Base-by-base conservation (phyloP, 2,113 vertebrate genomes). In the Pithys albifrons region DNA sequence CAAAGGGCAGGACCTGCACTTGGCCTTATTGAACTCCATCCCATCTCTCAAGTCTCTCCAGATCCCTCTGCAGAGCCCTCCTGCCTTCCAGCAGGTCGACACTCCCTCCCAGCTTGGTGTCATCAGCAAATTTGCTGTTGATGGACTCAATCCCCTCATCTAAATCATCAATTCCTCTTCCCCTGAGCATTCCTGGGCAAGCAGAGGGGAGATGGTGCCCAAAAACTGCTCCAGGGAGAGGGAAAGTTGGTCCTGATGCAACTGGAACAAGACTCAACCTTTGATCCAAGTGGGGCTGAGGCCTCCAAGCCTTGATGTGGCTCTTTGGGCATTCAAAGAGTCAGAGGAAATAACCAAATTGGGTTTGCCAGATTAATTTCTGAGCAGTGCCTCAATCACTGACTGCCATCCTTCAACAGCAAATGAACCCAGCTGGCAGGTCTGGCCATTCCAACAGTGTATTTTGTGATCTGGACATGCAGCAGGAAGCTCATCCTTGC, bases 401-500 rank as follows among this genome's bases (percentile, higher is more conserved):
- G 4, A n/a, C 25, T n/a, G 28, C 14, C 48, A 46, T 41, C 19
- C 16, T 23, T 65, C 54, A 33, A 5, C 10, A 48, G 17, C 31
- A 69, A 51, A 43, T 22, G 45, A 74, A 37, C 18, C 6, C 14
- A 19, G 7, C 16, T 80, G 20, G 9, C 5, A 45, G 29, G 39
- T 6, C 55, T 46, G 39, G 41, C 46, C 16, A 11, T 35, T 18
- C 23, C 12, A 88, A 45, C 10, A 3, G 11, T 12, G 1, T 3
- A 3, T 29, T 77, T 85, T 58, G 29, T 5, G 43, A 17, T 4
- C 52, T 62, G 57, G 11, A 41, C 13, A 55, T 19, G 6, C 61
- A 75, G 37, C 19, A 71, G 33, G 45, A 45, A 23, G 19, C 0
- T 0, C 0, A 1, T 25, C 57, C 49, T 80, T 20, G 9, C 6